Base-by-base conservation (phyloP, 2,113 vertebrate genomes). In the Agelaius tricolor region DNA sequence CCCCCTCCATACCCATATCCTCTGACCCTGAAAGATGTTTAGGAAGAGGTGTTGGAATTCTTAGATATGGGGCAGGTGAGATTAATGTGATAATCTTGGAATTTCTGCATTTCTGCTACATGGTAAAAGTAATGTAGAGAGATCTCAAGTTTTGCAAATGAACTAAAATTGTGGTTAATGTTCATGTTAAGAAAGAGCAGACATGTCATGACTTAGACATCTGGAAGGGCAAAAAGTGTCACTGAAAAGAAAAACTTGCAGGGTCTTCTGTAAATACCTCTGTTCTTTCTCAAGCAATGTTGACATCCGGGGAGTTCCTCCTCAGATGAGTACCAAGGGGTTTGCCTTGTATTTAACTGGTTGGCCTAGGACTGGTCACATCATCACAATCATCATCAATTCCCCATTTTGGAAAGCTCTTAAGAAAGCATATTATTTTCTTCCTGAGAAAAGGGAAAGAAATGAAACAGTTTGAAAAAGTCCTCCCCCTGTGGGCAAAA, bases 1-100 rank as follows among this genome's bases (percentile, higher is more conserved):
- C n/a, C 10, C 4, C 6, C 2, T 2, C 2, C 52, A 15, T 9
- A 10, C 22, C 10, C 0, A 0, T 10, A 2, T 24, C n/a, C 26
- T 39, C 9, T 12, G 4, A 55, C 14, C 33, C 15, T 1, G 3
- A 41, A 79, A 61, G 41, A 39, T 59, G 11, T 82, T 87, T 51
- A 71, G 61, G 62, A 90, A 80, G 41, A 88, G 17, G 9, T 20
- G 3, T 35, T 66, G 51, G 51, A 92, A 54, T 89, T 83, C 27
- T 49, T 89, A 39, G 41, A 15, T 37, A 20, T 0, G 5, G 41
- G 30, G 5, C 15, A 61, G 8, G 20, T 0, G 2, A 83, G 31
- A 51, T 66, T 13, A 44, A 43, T 30, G n/a, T 52, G 33, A 11
- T 72, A 75, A 55, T 72, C 15, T 47, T 67, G n/a, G 33, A 77